Evolutionary conservation across 2,888 invertebrate species (phyloP), one percentile per base, ranked within the genome.

Genomic region (Molanna angustata): DNA sequence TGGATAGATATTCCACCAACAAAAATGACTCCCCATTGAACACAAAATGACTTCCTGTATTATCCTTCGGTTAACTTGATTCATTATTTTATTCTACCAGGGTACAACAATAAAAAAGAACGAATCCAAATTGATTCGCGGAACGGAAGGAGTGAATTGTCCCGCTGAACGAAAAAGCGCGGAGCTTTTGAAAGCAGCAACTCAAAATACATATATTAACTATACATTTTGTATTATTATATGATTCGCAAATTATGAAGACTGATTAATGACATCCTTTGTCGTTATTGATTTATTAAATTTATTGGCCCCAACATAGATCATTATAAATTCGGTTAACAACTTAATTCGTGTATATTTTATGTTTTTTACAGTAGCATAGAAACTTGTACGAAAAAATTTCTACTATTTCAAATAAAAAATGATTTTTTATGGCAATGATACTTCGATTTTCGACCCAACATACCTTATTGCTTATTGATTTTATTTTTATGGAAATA

Each of bases 1-100:
- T n/a, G n/a, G n/a, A n/a, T n/a, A n/a, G n/a, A n/a, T n/a, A n/a
- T n/a, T n/a, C n/a, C 9, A 11, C 11, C 20, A 42, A 19, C 17
- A 45, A 40, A 59, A 60, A 60, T 60, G 54, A 58, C 56, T 57
- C 55, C 56, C 56, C 53, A 58, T 56, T 56, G 60, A 56, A 49
- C 59, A 41, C 54, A 41, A 52, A 52, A 54, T 50, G 49, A 52
- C 55, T 53, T 57, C 52, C 57, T 48, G 55, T 51, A 51, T 54
- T 58, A 56, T 54, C 58, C 56, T 56, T 54, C 54, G 49, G 53
- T 58, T 58, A 54, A 56, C 58, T 55, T 42, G 47, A 58, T 52
- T 55, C 52, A 52, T 58, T 55, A 58, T 58, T 55, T 58, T 44
- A 58, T 55, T 58, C 47, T 52, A 45, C 45, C 35, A 20, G 46